These are phyloP conservation scores for Hydrozoanthus gracilis DNA, from an alignment of 92 coral and sea anemone species.

Conservation along the genomic window DNA sequence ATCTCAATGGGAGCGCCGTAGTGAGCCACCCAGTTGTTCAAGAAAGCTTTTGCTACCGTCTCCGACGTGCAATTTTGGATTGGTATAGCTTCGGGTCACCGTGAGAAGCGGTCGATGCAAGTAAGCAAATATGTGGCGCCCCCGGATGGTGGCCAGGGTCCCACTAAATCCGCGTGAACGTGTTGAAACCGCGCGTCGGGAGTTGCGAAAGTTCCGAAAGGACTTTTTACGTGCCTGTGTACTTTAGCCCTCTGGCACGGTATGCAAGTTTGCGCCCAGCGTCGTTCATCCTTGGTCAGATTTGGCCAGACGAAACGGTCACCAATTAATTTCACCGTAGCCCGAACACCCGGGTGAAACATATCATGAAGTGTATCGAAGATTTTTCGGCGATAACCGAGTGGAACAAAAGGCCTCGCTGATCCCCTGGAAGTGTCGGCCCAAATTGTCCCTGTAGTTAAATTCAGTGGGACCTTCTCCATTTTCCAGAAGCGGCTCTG, in stretches of 20 bases:
- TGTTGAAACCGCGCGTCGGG: constrained; percentile 18
- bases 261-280: constrained; percentile 20
- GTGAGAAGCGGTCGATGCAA: constrained; percentile 37
- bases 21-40: constrained; percentile 47
- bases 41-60: constrained; percentile 46
- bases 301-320: neutral
- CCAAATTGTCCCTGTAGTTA: neutral
- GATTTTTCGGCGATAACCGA: constrained; percentile 5
- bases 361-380: constrained; percentile 38
- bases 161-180: constrained; percentile 6
- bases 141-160: constrained; percentile 23
- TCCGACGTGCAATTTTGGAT: constrained; percentile 54
- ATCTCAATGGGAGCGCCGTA: constrained; percentile 51
- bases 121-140: constrained; percentile 58
- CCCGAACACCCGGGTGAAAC: constrained; percentile 50
- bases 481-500: constrained; percentile 13
- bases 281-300: constrained; percentile 22
- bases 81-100: constrained; percentile 61
- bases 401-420: constrained; percentile 27
- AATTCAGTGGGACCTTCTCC: constrained; percentile 7
- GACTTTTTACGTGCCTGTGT: neutral
- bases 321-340: neutral
- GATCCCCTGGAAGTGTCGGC: constrained; percentile 52
- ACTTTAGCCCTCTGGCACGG: constrained; percentile 17
- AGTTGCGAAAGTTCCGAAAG: neutral